Conservation (phyloP, 1,140 invertebrate genomes). For the Formica exsecta region DNA sequence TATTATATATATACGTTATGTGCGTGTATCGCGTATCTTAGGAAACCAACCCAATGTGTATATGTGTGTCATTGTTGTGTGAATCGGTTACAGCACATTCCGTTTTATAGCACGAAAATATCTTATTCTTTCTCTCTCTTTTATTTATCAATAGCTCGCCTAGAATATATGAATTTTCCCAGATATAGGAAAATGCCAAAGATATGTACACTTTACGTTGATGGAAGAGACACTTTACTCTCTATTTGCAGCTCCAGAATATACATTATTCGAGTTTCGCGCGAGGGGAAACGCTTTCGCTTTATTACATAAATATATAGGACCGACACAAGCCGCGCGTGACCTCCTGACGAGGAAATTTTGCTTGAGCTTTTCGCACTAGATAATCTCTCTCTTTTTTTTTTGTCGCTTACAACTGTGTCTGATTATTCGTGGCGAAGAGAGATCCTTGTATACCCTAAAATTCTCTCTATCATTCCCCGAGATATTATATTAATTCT, state of each 20-base stretch:
- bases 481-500: slow-evolving; percentile 20
- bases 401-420: slow-evolving; percentile 4
- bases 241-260: slow-evolving; percentile 56
- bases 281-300: slow-evolving; percentile 26
- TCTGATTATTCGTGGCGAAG: slow-evolving; percentile 13
- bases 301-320: slow-evolving; percentile 57
- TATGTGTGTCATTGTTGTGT: background rate
- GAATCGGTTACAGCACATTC: background rate
- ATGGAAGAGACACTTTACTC: slow-evolving; percentile 57
- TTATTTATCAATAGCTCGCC: slow-evolving; percentile 8
- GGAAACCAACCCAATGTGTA: background rate
- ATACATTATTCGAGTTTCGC: slow-evolving; percentile 8
- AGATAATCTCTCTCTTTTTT: slow-evolving; percentile 1
- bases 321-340: slow-evolving; percentile 36
- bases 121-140: slow-evolving; percentile 43
- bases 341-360: slow-evolving; percentile 14
- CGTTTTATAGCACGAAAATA: slow-evolving; percentile 70
- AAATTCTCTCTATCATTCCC: slow-evolving; percentile 14
- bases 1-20: slow-evolving; percentile 22
- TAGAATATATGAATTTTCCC: slow-evolving; percentile 8
- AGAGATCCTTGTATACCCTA: slow-evolving; percentile 1
- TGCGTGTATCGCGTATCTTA: background rate
- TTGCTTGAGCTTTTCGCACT: slow-evolving; percentile 25
- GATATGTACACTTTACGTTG: slow-evolving; percentile 41
- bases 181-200: slow-evolving; percentile 57